Percentiles rank a stretch among this genome's conserved stretches.
phyloP scores from a whole-genome alignment of 2,113 vertebrate genomes.

The Nothoprocta perdicaria region DNA sequence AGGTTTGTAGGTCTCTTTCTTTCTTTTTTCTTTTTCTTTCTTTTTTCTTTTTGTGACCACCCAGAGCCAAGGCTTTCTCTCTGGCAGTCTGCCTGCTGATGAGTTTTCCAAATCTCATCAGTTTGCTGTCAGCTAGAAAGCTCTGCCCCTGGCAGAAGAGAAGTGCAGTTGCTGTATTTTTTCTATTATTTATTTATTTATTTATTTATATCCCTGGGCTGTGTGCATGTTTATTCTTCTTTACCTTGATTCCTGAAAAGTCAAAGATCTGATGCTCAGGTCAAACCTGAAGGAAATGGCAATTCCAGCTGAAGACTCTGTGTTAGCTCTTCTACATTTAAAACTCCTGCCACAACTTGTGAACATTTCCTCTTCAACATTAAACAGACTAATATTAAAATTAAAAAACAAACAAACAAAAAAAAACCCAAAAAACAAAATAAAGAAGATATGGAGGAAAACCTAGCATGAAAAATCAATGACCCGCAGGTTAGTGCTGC shows the following conservation, averaged over 20 bases:
- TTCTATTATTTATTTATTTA: too few relatives aligned
- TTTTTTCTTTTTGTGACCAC: slow-evolving; percentile 77
- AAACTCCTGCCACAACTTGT: neutral
- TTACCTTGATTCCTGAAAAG: slow-evolving; percentile 82
- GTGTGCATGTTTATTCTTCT: slow-evolving; percentile 80
- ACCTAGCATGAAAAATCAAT: neutral
- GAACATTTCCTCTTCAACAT: neutral
- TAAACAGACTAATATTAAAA: neutral
- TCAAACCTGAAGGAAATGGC: slow-evolving; percentile 83
- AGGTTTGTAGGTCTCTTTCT: neutral
- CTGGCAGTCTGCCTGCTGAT: slow-evolving; percentile 75
- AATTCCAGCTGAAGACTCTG: slow-evolving; percentile 80
- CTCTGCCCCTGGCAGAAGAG: neutral
- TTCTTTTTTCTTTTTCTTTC: neutral
- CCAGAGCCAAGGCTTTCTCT: slow-evolving; percentile 67
- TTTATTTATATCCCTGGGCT: neutral
- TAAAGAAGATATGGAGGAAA: neutral
- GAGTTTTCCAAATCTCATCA: slow-evolving; percentile 84
- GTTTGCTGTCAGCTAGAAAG: slow-evolving; percentile 47
- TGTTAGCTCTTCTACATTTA: slow-evolving; percentile 57
- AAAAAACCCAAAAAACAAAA: neutral
- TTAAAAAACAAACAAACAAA: neutral
- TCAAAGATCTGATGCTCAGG: slow-evolving; percentile 76
- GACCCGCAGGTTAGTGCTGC: neutral
- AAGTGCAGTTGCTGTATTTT: neutral